phyloP scores from a whole-genome alignment of 1,140 invertebrate genomes.

The Ephestia elutella region DNA sequence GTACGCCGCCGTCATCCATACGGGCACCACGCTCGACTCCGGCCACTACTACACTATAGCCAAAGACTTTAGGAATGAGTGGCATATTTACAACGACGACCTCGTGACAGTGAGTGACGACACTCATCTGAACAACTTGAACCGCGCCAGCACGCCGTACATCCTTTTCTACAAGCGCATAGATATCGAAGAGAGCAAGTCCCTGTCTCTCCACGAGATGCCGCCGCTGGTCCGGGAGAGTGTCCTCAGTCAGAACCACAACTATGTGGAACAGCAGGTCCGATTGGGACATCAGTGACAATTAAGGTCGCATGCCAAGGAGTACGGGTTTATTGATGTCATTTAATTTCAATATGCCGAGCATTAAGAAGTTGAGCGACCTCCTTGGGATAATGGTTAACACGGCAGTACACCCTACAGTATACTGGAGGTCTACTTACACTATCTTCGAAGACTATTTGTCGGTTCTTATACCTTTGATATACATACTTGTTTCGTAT shows the following conservation, averaged over 20 bases:
- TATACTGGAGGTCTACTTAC: too few species aligned
- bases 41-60: slow-evolving; percentile 92
- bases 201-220: slow-evolving; percentile 38
- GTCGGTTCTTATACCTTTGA: background rate
- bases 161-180: slow-evolving; percentile 82
- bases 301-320: slow-evolving; percentile 33
- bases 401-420: too few species aligned
- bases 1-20: slow-evolving; percentile 89
- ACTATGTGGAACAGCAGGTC: slow-evolving; percentile 39
- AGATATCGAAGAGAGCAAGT: slow-evolving; percentile 43
- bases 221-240: slow-evolving; percentile 39
- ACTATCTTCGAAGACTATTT: too few species aligned
- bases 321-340: slow-evolving; percentile 33
- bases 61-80: slow-evolving; percentile 76
- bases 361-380: background rate
- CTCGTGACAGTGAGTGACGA: slow-evolving; percentile 78
- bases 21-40: slow-evolving; percentile 85
- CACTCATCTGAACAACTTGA: slow-evolving; percentile 77
- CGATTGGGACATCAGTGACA: slow-evolving; percentile 43
- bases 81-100: slow-evolving; percentile 89
- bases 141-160: slow-evolving; percentile 86
- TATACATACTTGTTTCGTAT: background rate
- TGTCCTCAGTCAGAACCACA: slow-evolving; percentile 46
- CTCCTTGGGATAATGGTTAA: background rate
- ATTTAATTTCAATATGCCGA: slow-evolving; percentile 23